Evolutionary conservation across 2,797 vertebrate species (phyloP), one percentile per base, ranked within the genome.

Genomic region (Sebastes taczanowskii): DNA sequence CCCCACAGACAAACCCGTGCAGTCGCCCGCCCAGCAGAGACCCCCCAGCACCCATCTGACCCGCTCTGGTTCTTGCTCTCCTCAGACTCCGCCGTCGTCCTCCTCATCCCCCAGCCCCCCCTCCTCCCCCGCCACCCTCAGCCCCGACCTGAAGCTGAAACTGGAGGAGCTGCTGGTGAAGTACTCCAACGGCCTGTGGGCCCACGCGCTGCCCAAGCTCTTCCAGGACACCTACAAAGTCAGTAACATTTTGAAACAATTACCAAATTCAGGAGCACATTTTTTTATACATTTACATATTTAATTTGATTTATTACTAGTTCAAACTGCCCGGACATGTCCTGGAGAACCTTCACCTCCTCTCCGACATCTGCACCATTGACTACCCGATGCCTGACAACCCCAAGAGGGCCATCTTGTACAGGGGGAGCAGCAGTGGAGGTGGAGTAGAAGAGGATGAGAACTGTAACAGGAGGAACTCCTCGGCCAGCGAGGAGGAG

Each of bases 161-260:
- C 94, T 99, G 72, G 94, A 95, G 59, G 94, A 97, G 82, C 94
- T 99, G 81, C 94, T 99, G 87, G 67, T 92, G 70, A 98, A 97
- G 74, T 99, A 99, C 90, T 96, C 96, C 75, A 97, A 74, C 62
- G 98, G 98, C 30, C 95, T 99, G 72, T 99, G 98, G 98, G 97
- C 97, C 59, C 96, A 97, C 10, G 98, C 98, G 0, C 96, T 99
- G 60, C 98, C 98, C 4, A 98, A 98, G 89, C 94, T 98, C 53
- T 99, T 96, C 93, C 97, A 97, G 93, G 97, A 98, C 71, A 95
- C 95, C 3, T 98, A 97, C 90, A 95, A 95, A 86, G 94, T 95
- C 74, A 88, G 92, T 87, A 59, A 35, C 25, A 53, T 16, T 72
- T 52, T 53, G 7, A 71, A 53, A 4, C 18, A 46, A 46, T 42